phyloP scores from a whole-genome alignment of 2,113 vertebrate species.

The Anolis sagrei region DNA sequence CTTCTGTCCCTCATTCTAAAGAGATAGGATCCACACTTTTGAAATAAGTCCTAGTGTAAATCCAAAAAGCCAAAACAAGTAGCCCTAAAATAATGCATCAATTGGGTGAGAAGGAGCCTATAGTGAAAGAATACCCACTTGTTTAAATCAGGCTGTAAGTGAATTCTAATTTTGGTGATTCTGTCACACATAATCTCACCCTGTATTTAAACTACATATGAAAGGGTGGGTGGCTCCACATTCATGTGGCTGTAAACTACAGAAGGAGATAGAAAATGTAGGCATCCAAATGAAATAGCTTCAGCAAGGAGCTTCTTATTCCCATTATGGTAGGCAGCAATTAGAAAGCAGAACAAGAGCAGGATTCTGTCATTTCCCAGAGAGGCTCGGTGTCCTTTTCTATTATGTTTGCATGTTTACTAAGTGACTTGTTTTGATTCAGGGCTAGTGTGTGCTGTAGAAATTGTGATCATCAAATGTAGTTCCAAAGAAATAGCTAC shows the following conservation, averaged over 20 bases:
- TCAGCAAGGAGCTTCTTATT: neutral
- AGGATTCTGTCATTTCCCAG: neutral
- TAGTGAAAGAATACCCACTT: too few species aligned
- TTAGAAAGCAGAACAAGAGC: neutral
- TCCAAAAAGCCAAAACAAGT: too few species aligned
- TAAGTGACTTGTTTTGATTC: neutral
- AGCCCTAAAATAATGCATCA: too few species aligned
- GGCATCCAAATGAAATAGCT: neutral
- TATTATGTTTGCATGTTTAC: neutral
- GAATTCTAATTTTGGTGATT: too few species aligned
- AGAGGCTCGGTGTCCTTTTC: neutral
- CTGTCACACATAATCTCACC: neutral
- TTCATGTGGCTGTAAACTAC: neutral
- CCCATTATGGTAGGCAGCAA: neutral
- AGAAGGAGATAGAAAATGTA: neutral
- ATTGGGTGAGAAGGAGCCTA: too few species aligned
- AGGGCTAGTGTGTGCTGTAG: neutral
- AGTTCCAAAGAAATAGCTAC: neutral
- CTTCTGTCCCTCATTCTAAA: too few species aligned
- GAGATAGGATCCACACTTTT: too few species aligned
- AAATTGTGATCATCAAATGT: neutral
- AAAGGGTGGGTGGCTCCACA: neutral
- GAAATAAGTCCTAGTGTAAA: too few species aligned
- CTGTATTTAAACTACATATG: neutral
- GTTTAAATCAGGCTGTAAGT: too few species aligned